phyloP scores from a whole-genome alignment of 2,113 vertebrate species.

The Macquaria ambigua region DNA sequence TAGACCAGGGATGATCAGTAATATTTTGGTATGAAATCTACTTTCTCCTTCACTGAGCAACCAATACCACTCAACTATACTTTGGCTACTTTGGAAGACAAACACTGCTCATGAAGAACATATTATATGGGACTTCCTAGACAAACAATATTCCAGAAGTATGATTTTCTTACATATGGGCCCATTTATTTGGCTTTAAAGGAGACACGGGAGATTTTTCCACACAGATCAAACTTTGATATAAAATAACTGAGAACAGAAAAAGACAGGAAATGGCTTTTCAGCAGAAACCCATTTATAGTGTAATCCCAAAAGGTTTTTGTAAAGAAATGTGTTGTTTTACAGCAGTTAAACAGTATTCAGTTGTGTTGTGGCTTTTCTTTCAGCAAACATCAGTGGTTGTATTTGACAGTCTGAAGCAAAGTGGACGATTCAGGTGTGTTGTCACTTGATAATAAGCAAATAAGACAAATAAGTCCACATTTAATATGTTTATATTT shows the following conservation, averaged over 20 bases:
- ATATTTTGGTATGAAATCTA: background rate
- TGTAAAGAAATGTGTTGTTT: background rate
- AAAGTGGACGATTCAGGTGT: background rate
- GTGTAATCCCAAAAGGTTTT: conserved; percentile 1
- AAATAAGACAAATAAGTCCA: too few species aligned
- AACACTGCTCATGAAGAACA: background rate
- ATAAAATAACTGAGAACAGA: conserved; percentile 9
- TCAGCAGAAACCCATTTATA: conserved; percentile 9
- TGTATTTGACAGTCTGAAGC: background rate
- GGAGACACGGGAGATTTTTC: conserved; percentile 2
- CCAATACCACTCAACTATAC: background rate
- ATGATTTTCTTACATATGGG: conserved; percentile 2
- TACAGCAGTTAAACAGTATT: background rate
- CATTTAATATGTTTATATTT: background rate
- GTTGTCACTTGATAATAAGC: background rate
- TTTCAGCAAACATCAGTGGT: conserved; percentile 14
- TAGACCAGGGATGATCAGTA: background rate
- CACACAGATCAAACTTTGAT: background rate
- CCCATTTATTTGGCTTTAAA: conserved; percentile 14
- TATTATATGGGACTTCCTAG: background rate
- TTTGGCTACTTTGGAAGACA: conserved; percentile 2
- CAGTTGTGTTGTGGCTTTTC: background rate
- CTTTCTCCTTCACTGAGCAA: background rate
- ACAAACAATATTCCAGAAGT: background rate
- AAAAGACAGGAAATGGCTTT: conserved; percentile 9